A percentile compares a stretch with the other conserved stretches of the same genome.
phyloP scores from a whole-genome alignment of 1,140 invertebrate species.

The Elysia chlorotica region DNA sequence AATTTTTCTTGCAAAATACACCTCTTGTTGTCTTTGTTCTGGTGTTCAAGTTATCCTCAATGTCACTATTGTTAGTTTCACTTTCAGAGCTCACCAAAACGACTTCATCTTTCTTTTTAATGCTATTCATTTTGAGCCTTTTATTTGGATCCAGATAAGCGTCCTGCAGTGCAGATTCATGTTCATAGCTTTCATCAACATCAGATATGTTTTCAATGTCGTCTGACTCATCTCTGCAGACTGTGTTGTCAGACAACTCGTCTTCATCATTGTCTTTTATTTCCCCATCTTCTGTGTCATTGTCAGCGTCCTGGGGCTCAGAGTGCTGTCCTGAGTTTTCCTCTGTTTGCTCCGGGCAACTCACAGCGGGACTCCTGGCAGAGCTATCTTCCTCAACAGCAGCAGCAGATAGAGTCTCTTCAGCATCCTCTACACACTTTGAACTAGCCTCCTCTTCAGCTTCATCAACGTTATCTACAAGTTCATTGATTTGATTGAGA shows the following conservation, averaged over 20 bases:
- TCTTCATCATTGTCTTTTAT: neutral
- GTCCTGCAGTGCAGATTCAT: too few relatives aligned
- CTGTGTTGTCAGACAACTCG: neutral
- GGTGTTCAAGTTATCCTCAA: neutral
- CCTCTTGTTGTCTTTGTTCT: neutral
- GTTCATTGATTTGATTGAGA: slow-evolving; percentile 2
- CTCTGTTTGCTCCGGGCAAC: neutral
- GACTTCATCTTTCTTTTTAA: neutral
- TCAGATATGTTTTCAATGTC: too few relatives aligned
- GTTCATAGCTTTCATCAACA: too few relatives aligned
- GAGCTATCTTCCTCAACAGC: too few relatives aligned
- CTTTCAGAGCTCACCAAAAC: neutral
- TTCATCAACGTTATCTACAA: neutral
- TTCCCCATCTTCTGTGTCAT: neutral
- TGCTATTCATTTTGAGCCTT: too few relatives aligned
- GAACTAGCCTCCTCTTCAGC: neutral
- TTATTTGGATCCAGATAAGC: too few relatives aligned
- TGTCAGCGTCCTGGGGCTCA: too few relatives aligned
- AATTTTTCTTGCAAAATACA: too few relatives aligned
- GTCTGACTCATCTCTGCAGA: neutral
- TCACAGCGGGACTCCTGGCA: too few relatives aligned
- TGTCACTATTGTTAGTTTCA: too few relatives aligned
- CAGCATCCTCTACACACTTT: neutral
- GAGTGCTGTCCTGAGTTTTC: too few relatives aligned
- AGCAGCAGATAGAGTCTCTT: too few relatives aligned